These are phyloP conservation scores for Phallusia fumigata DNA, from an alignment of 23 tunicate species.

Conservation along the genomic window DNA sequence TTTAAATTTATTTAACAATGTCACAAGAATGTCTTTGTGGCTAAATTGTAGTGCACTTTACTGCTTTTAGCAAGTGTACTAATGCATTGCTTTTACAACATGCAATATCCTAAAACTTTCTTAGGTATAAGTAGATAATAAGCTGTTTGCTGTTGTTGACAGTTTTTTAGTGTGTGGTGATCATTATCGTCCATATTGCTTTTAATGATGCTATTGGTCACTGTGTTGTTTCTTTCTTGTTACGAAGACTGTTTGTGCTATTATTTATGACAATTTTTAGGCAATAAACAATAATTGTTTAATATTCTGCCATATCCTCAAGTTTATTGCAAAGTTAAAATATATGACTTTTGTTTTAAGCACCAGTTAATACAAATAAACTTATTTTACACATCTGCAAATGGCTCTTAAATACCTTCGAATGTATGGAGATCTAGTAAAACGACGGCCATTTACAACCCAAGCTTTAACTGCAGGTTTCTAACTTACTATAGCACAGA, in stretches of 20 bases:
- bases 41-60: too few relatives aligned
- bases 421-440: slow-evolving; percentile 34
- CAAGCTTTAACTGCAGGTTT: slow-evolving; percentile 43
- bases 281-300: not conserved
- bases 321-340: too few relatives aligned
- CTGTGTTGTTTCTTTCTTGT: not conserved
- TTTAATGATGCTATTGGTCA: not conserved
- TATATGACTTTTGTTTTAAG: too few relatives aligned
- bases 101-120: too few relatives aligned
- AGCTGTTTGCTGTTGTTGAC: too few relatives aligned
- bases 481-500: too few relatives aligned
- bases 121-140: too few relatives aligned
- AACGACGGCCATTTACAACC: slow-evolving; percentile 27
- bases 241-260: not conserved
- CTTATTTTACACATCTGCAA: not conserved
- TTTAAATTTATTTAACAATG: not conserved
- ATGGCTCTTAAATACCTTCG: slow-evolving; percentile 17
- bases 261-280: not conserved
- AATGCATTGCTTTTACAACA: too few relatives aligned
- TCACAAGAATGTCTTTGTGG: too few relatives aligned
- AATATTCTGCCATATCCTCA: too few relatives aligned
- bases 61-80: too few relatives aligned
- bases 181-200: not conserved
- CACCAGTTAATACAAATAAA: not conserved
- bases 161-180: not conserved